phyloP scores from a whole-genome alignment of 2,113 vertebrate genomes.

The Bujurquina vittata region DNA sequence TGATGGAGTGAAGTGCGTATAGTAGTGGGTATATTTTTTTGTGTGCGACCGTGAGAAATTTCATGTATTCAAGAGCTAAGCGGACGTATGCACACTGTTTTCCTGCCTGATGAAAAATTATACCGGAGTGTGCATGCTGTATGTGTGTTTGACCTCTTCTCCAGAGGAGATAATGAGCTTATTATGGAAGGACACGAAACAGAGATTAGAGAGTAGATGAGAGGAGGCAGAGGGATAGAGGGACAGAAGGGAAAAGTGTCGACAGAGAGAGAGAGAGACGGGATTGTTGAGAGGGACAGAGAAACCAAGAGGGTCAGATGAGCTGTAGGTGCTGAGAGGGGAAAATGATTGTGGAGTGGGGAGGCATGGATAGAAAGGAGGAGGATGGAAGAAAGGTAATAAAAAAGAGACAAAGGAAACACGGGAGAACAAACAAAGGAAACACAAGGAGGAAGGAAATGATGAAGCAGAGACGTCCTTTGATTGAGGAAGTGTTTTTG shows the following conservation, averaged over 20 bases:
- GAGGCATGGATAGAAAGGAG: background rate
- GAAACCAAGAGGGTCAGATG: background rate
- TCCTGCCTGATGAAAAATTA: background rate
- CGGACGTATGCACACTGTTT: constrained; percentile 20
- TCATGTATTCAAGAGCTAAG: constrained; percentile 16
- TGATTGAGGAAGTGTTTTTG: constrained; percentile 21
- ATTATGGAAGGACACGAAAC: constrained; percentile 63
- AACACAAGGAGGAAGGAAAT: background rate
- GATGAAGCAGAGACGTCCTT: background rate
- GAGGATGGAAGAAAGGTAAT: background rate
- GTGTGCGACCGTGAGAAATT: constrained; percentile 1
- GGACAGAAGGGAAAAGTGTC: background rate
- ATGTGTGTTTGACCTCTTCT: constrained; percentile 15
- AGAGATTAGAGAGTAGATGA: constrained; percentile 54
- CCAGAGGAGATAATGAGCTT: constrained; percentile 38
- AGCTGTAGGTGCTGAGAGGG: background rate
- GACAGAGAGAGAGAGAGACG: background rate
- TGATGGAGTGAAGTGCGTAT: background rate
- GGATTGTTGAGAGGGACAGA: background rate
- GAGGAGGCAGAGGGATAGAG: constrained; percentile 4
- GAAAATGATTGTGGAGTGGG: background rate
- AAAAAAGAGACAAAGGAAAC: background rate
- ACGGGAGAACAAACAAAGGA: background rate
- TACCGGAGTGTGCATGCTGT: constrained; percentile 7
- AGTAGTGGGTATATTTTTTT: background rate